A percentile compares a stretch with the other conserved stretches of the same genome.
Evolutionary conservation across 2,113 vertebrate species (phyloP).

Genomic region (Oceanites oceanicus): DNA sequence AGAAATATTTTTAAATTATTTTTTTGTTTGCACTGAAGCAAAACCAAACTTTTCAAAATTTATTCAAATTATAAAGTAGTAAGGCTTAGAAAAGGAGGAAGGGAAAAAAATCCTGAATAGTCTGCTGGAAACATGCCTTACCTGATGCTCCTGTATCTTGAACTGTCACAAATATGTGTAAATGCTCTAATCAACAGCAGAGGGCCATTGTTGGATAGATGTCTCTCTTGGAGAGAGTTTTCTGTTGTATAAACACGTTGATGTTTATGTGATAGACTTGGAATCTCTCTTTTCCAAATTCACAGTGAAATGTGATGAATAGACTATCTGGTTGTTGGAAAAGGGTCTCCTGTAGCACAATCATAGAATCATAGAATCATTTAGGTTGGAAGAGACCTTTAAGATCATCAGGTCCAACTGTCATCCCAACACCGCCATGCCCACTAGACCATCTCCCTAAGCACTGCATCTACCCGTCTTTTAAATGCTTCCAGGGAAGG

Average conservation of each 20-base stretch:
- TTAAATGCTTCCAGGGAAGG: no score
- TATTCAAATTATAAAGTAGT: neutral
- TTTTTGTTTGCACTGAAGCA: neutral
- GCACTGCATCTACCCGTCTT: no score
- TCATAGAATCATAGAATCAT: no score
- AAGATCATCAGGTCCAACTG: no score
- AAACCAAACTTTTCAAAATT: neutral
- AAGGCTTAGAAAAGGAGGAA: neutral
- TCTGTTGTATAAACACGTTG: neutral
- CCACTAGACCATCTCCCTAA: no score
- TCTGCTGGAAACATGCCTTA: neutral
- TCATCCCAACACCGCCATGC: no score
- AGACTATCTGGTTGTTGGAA: neutral
- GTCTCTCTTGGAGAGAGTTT: neutral
- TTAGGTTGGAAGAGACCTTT: no score
- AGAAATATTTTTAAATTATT: neutral
- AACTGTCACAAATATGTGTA: neutral
- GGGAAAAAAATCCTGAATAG: neutral
- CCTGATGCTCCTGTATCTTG: neutral
- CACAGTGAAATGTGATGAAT: neutral
- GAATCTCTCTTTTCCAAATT: neutral
- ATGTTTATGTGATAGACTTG: neutral
- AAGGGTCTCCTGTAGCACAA: neutral
- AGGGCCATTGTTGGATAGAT: neutral
- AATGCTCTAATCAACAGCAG: neutral